These are phyloP conservation scores for Drosophila seguyi DNA, from an alignment of 1,140 invertebrate species.

Conservation along the genomic window DNA sequence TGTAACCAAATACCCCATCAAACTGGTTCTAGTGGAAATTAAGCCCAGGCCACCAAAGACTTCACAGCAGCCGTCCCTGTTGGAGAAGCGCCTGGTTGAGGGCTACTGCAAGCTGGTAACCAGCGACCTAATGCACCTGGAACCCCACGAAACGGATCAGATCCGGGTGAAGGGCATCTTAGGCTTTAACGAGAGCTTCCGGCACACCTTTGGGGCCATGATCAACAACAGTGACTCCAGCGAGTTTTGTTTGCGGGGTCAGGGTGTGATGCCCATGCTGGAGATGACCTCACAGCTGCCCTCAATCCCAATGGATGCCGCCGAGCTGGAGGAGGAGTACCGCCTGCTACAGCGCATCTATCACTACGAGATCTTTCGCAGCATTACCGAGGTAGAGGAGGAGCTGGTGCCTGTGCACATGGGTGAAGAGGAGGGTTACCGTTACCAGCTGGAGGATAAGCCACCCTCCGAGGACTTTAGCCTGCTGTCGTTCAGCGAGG, in stretches of 20 bases:
- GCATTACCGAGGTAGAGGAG: constrained; percentile 62
- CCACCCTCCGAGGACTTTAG: constrained; percentile 42
- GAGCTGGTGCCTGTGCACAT: neutral
- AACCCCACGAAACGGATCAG: constrained; percentile 16
- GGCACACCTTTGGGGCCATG: constrained; percentile 40
- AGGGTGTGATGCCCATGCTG: constrained; percentile 74
- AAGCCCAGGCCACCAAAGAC: neutral
- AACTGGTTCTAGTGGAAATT: constrained; percentile 24
- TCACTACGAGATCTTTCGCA: constrained; percentile 73
- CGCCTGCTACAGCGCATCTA: constrained; percentile 61
- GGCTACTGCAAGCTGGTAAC: constrained; percentile 59
- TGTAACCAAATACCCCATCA: constrained; percentile 60
- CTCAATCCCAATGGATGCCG: neutral
- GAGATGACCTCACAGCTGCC: constrained; percentile 35
- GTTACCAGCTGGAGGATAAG: neutral
- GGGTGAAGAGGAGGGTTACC: constrained; percentile 30
- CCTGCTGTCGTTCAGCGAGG: constrained; percentile 30
- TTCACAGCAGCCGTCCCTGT: neutral
- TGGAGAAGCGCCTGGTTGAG: constrained; percentile 28
- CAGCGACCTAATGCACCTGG: constrained; percentile 30
- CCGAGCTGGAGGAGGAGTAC: constrained; percentile 62
- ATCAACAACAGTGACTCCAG: constrained; percentile 59
- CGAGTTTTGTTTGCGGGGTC: constrained; percentile 58
- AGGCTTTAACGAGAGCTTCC: constrained; percentile 68
- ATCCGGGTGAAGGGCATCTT: constrained; percentile 61